Base-by-base conservation (phyloP, 2,888 invertebrate genomes). In the Lasioglossum figueresi region DNA sequence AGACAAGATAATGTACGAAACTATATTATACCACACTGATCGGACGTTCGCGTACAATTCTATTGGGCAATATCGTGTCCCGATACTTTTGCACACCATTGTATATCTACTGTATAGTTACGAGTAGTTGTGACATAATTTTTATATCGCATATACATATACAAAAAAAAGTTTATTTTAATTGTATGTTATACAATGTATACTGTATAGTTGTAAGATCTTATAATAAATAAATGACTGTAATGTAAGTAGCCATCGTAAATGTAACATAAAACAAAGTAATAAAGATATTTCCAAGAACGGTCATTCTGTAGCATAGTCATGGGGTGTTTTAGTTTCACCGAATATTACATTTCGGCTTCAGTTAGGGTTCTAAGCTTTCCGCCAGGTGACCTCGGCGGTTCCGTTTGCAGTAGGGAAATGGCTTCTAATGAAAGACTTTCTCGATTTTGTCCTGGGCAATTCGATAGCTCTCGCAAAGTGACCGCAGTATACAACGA, bases 401-500 rank as follows among this genome's bases (percentile, higher is more conserved):
- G 94, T 86, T 95, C 95, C 43, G 91, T 88, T 56, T 92, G 87
- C 75, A 95, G 88, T 43, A 95, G 90, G 48, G 91, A 90, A 34
- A 93, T 89, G 0, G 95, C 95, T 82, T 92, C 92, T 34, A 89
- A 87, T 19, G 95, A 89, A 52, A 95, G 93, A 34, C 31, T 68
- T 31, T 77, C 77, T 43, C 73, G 91, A 66, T 94, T 91, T 80
- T 94, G 92, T 12, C 91, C 92, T 0, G 92, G 91, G 82, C 95
- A 94, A 23, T 79, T 76, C 0, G 94, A 93, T 68, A 98, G 95
- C 94, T 98, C 98, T 86, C 97, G 97, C 34, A 97, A 96, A 75
- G 98, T 96, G 2, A 98, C 97, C n/a, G 97, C 97, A 0, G 96
- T 96, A 92, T 98, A 98, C 37, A 98, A 95, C 85, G 97, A 96